Conservation (phyloP, 2,888 invertebrate genomes). For the Sisyra nigra region DNA sequence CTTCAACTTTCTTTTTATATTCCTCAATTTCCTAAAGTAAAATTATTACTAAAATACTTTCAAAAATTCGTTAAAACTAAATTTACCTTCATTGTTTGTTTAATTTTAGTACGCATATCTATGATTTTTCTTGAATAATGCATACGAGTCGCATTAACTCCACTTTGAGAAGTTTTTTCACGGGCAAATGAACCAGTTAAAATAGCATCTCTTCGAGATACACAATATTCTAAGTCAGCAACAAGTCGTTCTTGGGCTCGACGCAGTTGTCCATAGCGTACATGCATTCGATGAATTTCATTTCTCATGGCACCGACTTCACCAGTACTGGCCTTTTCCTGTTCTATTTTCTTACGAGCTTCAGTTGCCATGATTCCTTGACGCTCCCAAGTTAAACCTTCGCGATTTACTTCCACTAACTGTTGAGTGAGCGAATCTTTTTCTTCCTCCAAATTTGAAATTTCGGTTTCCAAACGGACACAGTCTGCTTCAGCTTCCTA, state of each 20-base stretch:
- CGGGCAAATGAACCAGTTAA: slow-evolving; percentile 37
- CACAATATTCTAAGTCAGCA: slow-evolving; percentile 45
- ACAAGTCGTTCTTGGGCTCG: slow-evolving; percentile 41
- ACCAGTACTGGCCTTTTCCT: slow-evolving; percentile 45
- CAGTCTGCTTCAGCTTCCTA: slow-evolving; percentile 53
- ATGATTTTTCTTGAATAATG: slow-evolving; percentile 38
- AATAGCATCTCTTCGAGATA: slow-evolving; percentile 45
- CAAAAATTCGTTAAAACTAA: background rate
- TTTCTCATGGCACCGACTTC: slow-evolving; percentile 61
- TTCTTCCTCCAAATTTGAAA: slow-evolving; percentile 45
- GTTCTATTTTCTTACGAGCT: slow-evolving; percentile 47
- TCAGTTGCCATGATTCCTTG: slow-evolving; percentile 59
- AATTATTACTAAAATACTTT: background rate
- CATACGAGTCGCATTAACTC: slow-evolving; percentile 29
- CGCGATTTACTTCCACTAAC: slow-evolving; percentile 42
- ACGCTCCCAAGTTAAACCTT: slow-evolving; percentile 66
- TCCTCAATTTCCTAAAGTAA: slow-evolving; percentile 16
- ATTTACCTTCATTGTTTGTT: slow-evolving; percentile 31
- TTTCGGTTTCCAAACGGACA: slow-evolving; percentile 48
- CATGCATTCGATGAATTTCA: slow-evolving; percentile 75
- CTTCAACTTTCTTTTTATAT: slow-evolving; percentile 17
- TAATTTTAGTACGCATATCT: slow-evolving; percentile 38
- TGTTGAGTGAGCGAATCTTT: slow-evolving; percentile 47
- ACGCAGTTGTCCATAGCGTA: slow-evolving; percentile 34
- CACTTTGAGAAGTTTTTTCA: slow-evolving; percentile 31